phyloP scores from a whole-genome alignment of 2,888 invertebrate species.

The Criorhina ranunculi region DNA sequence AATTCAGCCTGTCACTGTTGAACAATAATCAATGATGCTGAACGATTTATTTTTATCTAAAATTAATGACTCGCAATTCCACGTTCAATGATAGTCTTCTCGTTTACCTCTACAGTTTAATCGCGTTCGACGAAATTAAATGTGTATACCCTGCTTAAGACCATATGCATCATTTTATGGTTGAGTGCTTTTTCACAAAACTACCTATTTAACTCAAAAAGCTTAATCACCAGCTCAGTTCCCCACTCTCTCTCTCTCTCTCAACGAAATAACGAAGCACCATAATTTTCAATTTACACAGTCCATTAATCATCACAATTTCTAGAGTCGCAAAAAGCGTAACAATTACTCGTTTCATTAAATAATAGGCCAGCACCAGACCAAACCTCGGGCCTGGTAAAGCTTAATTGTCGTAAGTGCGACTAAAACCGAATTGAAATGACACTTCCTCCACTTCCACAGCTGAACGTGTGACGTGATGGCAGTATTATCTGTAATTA shows the following conservation, averaged over 20 bases:
- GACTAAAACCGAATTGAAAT: slow-evolving; percentile 34
- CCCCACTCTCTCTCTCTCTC: background rate
- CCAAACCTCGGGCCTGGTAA: background rate
- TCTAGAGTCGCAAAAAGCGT: slow-evolving; percentile 50
- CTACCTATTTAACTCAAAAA: slow-evolving; percentile 6
- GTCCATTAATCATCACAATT: slow-evolving; percentile 49
- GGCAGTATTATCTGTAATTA: slow-evolving; percentile 52
- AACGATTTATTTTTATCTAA: no score
- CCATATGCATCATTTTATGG: slow-evolving; percentile 5
- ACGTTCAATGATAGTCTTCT: no score
- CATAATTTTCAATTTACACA: slow-evolving; percentile 50
- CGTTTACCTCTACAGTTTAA: no score
- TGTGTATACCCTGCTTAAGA: background rate
- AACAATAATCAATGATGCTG: no score
- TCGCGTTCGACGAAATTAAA: background rate
- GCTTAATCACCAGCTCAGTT: background rate
- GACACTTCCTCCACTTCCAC: slow-evolving; percentile 54
- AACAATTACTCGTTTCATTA: slow-evolving; percentile 52
- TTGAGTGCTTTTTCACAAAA: slow-evolving; percentile 33
- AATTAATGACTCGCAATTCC: no score
- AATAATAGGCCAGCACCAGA: background rate
- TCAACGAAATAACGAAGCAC: slow-evolving; percentile 1
- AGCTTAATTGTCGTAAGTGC: slow-evolving; percentile 35
- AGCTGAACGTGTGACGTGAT: slow-evolving; percentile 39
- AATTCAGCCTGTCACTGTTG: no score